Evolutionary conservation across 2,888 invertebrate genomes (phyloP), one percentile per base, ranked within the genome.

Genomic region (Ecliptopera silaceata): DNA sequence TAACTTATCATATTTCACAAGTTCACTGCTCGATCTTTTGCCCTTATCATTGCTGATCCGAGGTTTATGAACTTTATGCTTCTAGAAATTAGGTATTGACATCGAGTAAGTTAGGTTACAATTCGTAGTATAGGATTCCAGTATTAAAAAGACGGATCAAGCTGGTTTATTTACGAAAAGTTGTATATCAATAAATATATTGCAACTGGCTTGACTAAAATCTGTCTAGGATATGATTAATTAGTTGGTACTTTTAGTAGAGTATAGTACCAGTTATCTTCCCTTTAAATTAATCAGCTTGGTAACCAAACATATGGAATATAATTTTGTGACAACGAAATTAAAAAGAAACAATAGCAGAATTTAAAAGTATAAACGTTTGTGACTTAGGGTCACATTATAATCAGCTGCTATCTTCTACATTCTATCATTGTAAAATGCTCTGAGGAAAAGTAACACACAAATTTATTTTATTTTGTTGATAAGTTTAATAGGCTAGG

Each of bases 11-110:
- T 51, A 20, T 61, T 65, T 57, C 39, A 53, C 41, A 39, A 59
- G 68, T 63, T 70, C 64, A 65, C 53, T 56, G 64, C 42, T 53
- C 67, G 67, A 70, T 65, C 66, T 61, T 60, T 52, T 43, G 47
- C 53, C 39, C 51, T 59, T 63, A 52, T 38, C 49, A 43, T 60
- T 52, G 49, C 44, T 46, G 62, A 64, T 67, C 65, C 39, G 36
- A 58, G 56, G 65, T 60, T 68, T 65, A 56, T 49, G 61, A 56
- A 60, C 65, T 44, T 57, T 29, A 8, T 11, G 34, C 3, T 32
- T 13, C 31, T 36, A 31, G 39, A 44, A 57, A 43, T 43, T 36
- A 26, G 26, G 17, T 42, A 22, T 20, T 48, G 32, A 20, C 4
- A 38, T 11, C n/a, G 41, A 41, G 39, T 32, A 50, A 56, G 32